These are phyloP conservation scores for Troides aeacus DNA, from an alignment of 2,888 invertebrate species.

Conservation along the genomic window DNA sequence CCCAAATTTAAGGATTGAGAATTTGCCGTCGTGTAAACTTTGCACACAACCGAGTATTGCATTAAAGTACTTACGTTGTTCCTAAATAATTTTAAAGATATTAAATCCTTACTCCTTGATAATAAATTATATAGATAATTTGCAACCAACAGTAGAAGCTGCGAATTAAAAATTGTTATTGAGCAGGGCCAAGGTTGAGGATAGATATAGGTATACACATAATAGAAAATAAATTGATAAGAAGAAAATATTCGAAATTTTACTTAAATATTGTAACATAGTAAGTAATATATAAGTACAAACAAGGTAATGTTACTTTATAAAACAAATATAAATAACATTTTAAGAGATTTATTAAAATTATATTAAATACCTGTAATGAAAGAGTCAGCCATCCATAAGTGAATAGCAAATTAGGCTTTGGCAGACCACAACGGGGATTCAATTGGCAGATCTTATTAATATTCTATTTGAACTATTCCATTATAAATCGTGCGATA, in stretches of 20 bases:
- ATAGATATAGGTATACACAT: no score
- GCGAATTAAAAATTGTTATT: no score
- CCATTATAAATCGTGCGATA: background rate
- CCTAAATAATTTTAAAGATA: background rate
- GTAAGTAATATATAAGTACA: no score
- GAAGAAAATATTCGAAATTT: no score
- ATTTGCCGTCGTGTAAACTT: conserved; percentile 22
- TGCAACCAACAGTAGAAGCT: no score
- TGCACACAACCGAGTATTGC: background rate
- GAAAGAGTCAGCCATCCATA: background rate
- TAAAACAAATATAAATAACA: no score
- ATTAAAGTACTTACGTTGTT: background rate
- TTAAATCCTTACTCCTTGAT: background rate
- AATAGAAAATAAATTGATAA: no score
- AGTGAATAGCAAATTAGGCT: conserved; percentile 9
- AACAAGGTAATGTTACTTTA: no score
- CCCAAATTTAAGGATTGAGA: conserved; percentile 23
- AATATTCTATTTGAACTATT: background rate
- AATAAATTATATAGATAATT: no score
- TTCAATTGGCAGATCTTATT: background rate
- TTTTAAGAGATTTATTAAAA: background rate
- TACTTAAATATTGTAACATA: no score
- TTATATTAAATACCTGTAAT: conserved; percentile 5
- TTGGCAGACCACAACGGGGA: background rate
- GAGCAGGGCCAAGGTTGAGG: no score